Percentiles rank a stretch among this genome's conserved stretches.
Evolutionary conservation across 2,888 invertebrate genomes (phyloP).

Genomic region (Terebella lapidaria): DNA sequence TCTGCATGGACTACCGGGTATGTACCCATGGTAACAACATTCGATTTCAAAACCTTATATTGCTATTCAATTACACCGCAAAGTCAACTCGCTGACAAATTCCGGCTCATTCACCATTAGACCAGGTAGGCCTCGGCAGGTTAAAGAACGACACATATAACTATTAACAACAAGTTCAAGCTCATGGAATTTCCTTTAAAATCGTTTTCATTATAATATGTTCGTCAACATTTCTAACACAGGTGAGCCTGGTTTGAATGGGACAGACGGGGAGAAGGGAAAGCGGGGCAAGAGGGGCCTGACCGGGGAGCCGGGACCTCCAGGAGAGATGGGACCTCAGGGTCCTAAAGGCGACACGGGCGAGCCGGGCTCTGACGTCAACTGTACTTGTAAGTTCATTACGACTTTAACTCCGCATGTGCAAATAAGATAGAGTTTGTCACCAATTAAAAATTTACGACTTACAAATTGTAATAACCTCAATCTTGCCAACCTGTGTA

Average conservation of each 20-base stretch:
- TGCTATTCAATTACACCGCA: too few relatives aligned
- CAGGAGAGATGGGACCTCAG: constrained; percentile 6
- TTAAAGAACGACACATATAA: too few relatives aligned
- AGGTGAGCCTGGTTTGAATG: constrained; percentile 21
- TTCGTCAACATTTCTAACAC: not conserved
- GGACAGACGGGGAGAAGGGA: constrained; percentile 19
- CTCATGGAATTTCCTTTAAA: not conserved
- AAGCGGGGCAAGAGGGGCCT: constrained; percentile 30
- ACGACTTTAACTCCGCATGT: not conserved
- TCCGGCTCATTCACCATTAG: too few relatives aligned
- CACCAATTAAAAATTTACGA: not conserved
- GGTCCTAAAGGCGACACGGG: constrained; percentile 24
- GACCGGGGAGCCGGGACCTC: constrained; percentile 33
- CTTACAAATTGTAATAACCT: too few relatives aligned
- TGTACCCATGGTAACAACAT: constrained; percentile 53
- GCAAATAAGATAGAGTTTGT: not conserved
- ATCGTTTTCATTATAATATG: not conserved
- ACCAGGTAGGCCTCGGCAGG: too few relatives aligned
- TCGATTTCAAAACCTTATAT: not conserved
- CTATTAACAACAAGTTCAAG: too few relatives aligned
- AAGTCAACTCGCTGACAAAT: too few relatives aligned
- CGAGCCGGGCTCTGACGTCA: not conserved
- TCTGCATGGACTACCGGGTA: constrained; percentile 60
- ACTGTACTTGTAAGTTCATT: constrained; percentile 12
- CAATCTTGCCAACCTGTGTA: too few relatives aligned